phyloP scores from a whole-genome alignment of 2,888 invertebrate species.

The Caenorhabditis japonica region DNA sequence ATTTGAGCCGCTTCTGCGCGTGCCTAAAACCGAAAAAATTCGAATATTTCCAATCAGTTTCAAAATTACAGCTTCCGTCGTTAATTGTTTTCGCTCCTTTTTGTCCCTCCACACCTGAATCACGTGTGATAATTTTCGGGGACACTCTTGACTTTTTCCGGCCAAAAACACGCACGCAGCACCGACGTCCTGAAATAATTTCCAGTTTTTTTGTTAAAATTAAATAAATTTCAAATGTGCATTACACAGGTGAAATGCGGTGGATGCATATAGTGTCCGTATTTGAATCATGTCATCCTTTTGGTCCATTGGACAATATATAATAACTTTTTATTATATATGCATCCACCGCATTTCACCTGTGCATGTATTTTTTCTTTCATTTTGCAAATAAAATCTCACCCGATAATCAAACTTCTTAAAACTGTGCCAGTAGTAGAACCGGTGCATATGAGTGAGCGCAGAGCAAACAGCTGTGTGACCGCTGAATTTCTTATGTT shows the following conservation, averaged over 20 bases:
- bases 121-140: slow-evolving; percentile 95
- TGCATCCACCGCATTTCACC: too few species aligned
- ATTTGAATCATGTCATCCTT: too few species aligned
- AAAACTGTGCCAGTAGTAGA: slow-evolving; percentile 98
- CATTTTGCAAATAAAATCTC: slow-evolving; percentile 4
- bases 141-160: slow-evolving; percentile 98
- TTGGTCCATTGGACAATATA: too few species aligned
- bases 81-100: slow-evolving; percentile 82
- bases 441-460: slow-evolving; percentile 98
- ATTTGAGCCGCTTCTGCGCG: slow-evolving; percentile 88
- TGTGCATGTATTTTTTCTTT: too few species aligned
- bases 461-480: slow-evolving; percentile 86
- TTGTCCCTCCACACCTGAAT: slow-evolving; percentile 92
- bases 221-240: too few species aligned
- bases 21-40: slow-evolving; percentile 78
- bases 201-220: background rate
- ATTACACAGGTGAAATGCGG: too few species aligned
- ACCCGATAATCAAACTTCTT: slow-evolving; percentile 85
- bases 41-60: background rate
- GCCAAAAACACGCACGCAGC: slow-evolving; percentile 95
- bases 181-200: slow-evolving; percentile 84
- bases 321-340: too few species aligned
- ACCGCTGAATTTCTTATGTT: slow-evolving; percentile 35
- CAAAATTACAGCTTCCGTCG: slow-evolving; percentile 12
- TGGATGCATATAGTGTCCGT: too few species aligned